Evolutionary conservation across 2,797 vertebrate genomes (phyloP).

Genomic region (Falco berigora): DNA sequence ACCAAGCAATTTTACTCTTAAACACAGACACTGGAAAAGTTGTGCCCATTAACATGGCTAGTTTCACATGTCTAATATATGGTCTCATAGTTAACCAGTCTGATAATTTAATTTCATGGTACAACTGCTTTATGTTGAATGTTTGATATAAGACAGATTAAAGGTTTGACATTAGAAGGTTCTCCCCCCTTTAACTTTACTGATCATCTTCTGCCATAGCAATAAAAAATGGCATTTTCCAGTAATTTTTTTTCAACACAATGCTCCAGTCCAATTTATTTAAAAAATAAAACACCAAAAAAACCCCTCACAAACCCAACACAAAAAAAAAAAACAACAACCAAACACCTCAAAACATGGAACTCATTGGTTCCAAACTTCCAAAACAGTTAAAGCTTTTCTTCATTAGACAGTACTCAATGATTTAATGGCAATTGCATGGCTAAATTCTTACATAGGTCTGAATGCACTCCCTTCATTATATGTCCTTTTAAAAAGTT

Average conservation of each 20-base stretch:
- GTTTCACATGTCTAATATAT: background rate
- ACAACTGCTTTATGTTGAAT: background rate
- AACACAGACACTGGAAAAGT: background rate
- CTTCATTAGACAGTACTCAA: background rate
- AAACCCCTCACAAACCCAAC: too few relatives aligned
- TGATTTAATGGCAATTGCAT: background rate
- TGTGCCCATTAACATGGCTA: background rate
- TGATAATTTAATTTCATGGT: slow-evolving; percentile 32
- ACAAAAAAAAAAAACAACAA: background rate
- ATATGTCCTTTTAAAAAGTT: background rate
- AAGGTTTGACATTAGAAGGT: background rate
- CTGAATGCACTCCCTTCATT: background rate
- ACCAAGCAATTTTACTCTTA: background rate
- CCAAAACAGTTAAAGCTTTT: background rate
- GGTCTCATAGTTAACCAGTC: slow-evolving; percentile 11
- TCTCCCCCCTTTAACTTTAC: background rate
- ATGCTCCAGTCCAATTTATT: background rate
- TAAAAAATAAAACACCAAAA: background rate
- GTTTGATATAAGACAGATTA: background rate
- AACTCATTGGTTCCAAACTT: background rate
- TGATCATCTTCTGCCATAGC: background rate
- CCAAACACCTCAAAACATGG: background rate
- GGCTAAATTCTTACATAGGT: background rate
- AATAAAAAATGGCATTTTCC: background rate
- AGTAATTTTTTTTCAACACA: background rate